These are phyloP conservation scores for Dione juno DNA, from an alignment of 2,888 invertebrate genomes.

Conservation along the genomic window DNA sequence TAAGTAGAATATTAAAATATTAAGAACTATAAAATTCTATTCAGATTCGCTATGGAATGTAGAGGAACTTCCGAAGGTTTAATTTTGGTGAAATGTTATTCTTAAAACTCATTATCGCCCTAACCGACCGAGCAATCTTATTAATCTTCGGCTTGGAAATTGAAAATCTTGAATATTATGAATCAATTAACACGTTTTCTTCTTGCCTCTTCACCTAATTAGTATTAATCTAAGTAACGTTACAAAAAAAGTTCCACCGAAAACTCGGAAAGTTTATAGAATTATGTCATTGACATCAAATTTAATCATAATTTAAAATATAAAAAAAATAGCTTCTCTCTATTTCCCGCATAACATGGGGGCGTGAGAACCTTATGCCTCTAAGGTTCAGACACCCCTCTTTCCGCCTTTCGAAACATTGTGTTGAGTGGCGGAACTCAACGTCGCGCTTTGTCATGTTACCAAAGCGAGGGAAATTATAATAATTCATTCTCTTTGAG, in stretches of 20 bases:
- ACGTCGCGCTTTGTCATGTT: no score
- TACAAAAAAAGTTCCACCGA: slow-evolving; percentile 32
- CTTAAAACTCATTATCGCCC: slow-evolving; percentile 78
- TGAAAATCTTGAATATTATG: slow-evolving; percentile 76
- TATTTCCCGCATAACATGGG: no score
- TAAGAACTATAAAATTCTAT: slow-evolving; percentile 48
- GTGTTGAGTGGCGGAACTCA: no score
- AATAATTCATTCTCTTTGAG: no score
- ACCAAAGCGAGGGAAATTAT: no score
- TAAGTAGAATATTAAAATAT: slow-evolving; percentile 17
- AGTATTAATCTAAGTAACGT: slow-evolving; percentile 46
- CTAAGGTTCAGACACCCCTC: no score
- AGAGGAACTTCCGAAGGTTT: slow-evolving; percentile 63
- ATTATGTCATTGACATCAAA: no score
- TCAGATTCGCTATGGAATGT: slow-evolving; percentile 53
- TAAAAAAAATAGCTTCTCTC: no score
- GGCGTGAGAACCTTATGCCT: no score
- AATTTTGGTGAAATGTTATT: slow-evolving; percentile 73
- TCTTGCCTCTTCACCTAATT: slow-evolving; percentile 23
- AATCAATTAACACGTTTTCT: slow-evolving; percentile 55
- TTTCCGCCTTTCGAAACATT: no score
- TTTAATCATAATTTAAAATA: no score
- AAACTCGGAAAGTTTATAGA: no score
- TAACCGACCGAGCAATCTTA: slow-evolving; percentile 74
- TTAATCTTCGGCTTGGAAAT: slow-evolving; percentile 58